phyloP scores from a whole-genome alignment of 1,140 invertebrate species.

The Drosophila sechellia region DNA sequence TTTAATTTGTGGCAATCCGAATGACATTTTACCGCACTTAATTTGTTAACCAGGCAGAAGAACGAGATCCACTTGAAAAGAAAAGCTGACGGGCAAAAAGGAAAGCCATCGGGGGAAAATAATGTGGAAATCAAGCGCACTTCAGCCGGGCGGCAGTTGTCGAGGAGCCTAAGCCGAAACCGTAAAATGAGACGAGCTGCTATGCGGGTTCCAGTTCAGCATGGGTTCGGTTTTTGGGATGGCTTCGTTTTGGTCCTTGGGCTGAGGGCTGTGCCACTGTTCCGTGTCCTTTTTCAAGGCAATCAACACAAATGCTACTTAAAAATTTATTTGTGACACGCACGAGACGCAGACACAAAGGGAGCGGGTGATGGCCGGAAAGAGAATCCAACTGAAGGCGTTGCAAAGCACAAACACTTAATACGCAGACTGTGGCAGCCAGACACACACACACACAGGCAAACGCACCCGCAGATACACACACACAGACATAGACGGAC shows the following conservation, averaged over 20 bases:
- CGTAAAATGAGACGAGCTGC: conserved; percentile 32
- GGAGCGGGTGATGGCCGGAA: not conserved
- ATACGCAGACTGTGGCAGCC: conserved; percentile 22
- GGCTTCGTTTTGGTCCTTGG: conserved; percentile 30
- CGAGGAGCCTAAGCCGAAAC: conserved; percentile 39
- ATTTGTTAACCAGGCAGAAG: conserved; percentile 70
- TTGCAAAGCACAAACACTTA: conserved; percentile 72
- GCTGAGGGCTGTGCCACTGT: conserved; percentile 27
- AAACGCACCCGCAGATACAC: conserved; percentile 18
- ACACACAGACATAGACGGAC: not conserved
- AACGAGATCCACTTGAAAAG: conserved; percentile 64
- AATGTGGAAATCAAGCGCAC: conserved; percentile 67
- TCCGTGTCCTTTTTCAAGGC: conserved; percentile 77
- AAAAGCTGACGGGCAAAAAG: conserved; percentile 4
- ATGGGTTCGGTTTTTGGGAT: conserved; percentile 17
- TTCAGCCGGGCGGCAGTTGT: conserved; percentile 41
- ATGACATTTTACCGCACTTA: conserved; percentile 55
- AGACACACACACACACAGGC: conserved; percentile 2
- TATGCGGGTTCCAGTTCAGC: conserved; percentile 17
- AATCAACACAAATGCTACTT: conserved; percentile 83
- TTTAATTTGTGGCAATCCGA: conserved; percentile 41
- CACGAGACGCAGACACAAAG: conserved; percentile 60
- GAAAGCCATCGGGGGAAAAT: conserved; percentile 33
- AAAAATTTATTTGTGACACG: conserved; percentile 81
- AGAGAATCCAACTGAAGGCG: conserved; percentile 37